Base-by-base conservation (phyloP, 1,140 invertebrate species). In the Macrotrachela quadricornifera region DNA sequence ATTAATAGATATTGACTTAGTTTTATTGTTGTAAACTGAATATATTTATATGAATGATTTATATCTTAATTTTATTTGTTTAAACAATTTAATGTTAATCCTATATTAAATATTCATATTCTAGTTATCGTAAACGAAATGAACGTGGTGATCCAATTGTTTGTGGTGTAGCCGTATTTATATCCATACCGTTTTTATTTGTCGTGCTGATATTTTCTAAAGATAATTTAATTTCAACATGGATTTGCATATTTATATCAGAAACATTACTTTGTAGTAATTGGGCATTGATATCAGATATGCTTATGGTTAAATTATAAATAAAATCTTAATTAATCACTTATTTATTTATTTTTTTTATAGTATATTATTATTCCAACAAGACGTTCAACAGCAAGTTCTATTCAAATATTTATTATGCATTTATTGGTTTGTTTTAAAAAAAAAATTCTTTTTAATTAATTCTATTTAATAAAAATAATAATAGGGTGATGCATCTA, bases 231-330 rank as follows among this genome's bases (percentile, higher is more conserved):
- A 53, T 49, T 54, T 16, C 74, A 82, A 59, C 77, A 84, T 56
- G 72, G 74, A 58, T 70, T 21, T 57, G 74, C 30, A 70, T 78
- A 49, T 75, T 76, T 57, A 56, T 76, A 49, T 69, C 68, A n/a
- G 69, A 75, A 57, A 69, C 67, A 9, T 62, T 71, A 58, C 74
- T 97, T 58, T 96, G 94, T 73, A 75, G 96, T 53, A 95, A 91
- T 65, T 97, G 92, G 92, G 81, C 91, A 6, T 82, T 97, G 66
- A 87, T 95, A 54, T 85, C 91, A 47, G 92, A 99, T 71, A 92
- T 97, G 57, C 73, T 96, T 59, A 74, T 97, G 80, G 88, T 94
- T 14, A 17, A 37, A 30, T 18, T 6, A 14, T 42, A 42, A 1
- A 14, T 8, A 11, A 8, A 37, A 30, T 30, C 8, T 30, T 2